Conservation (phyloP, 2,797 vertebrate species). For the Microctenopoma stevenorrisi region DNA sequence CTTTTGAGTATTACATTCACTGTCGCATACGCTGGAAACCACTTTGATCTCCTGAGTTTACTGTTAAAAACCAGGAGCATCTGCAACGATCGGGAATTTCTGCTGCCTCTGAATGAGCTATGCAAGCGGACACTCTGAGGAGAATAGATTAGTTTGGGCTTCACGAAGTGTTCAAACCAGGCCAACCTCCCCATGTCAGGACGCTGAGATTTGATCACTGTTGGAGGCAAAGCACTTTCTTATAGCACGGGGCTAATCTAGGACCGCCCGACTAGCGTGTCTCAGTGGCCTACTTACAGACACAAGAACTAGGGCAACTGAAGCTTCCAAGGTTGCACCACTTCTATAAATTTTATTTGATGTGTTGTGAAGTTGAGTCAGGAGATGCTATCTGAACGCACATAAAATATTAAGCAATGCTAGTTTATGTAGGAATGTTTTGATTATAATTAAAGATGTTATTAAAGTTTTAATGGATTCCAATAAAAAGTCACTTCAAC, state of each 20-base stretch:
- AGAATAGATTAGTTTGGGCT: conserved; percentile 57
- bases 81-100: conserved; percentile 26
- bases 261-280: conserved; percentile 55
- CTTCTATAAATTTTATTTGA: conserved; percentile 47
- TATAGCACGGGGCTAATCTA: conserved; percentile 63
- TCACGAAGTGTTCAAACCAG: conserved; percentile 60
- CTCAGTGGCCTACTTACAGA: conserved; percentile 76
- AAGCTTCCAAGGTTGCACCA: conserved; percentile 47
- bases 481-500: background rate
- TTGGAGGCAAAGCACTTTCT: conserved; percentile 68
- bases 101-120: conserved; percentile 5
- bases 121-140: conserved; percentile 26
- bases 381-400: conserved; percentile 9
- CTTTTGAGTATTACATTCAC: conserved; percentile 26
- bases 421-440: background rate
- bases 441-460: background rate
- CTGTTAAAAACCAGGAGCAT: conserved; percentile 25
- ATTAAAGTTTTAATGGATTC: background rate
- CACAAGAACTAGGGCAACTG: conserved; percentile 75
- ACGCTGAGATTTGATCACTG: conserved; percentile 68
- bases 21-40: conserved; percentile 15
- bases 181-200: conserved; percentile 57
- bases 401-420: conserved; percentile 18
- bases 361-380: conserved; percentile 49
- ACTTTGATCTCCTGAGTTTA: conserved; percentile 36